These are phyloP conservation scores for Oligia fasciuncula DNA, from an alignment of 2,888 invertebrate genomes.

Conservation along the genomic window DNA sequence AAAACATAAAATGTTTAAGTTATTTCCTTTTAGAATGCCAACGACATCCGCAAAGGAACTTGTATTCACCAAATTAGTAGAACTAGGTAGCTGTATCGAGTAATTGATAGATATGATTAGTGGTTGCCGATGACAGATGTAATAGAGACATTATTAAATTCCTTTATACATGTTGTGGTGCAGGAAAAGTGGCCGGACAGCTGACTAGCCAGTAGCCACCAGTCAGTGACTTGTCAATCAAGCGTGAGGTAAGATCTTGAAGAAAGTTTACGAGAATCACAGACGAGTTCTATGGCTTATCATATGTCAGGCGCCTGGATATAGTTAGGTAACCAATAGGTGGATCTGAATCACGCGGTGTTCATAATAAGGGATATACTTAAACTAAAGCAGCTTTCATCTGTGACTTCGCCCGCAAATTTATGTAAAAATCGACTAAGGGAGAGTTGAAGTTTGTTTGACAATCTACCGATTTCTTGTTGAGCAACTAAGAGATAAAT, in stretches of 20 bases:
- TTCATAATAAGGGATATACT: not conserved
- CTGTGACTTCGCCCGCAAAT: too few species aligned
- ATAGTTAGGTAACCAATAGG: conserved; percentile 43
- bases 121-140: conserved; percentile 63
- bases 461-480: not conserved
- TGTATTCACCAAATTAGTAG: conserved; percentile 20
- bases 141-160: conserved; percentile 72
- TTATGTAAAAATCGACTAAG: not conserved
- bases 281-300: conserved; percentile 62
- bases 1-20: not conserved
- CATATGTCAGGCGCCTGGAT: conserved; percentile 53
- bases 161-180: conserved; percentile 38
- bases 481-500: not conserved
- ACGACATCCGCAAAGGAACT: conserved; percentile 16
- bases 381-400: not conserved
- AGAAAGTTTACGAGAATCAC: conserved; percentile 61
- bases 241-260: conserved; percentile 50
- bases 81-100: conserved; percentile 28
- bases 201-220: conserved; percentile 12
- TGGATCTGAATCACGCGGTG: conserved; percentile 1
- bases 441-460: not conserved
- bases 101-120: conserved; percentile 57
- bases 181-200: conserved; percentile 60
- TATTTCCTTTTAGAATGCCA: conserved; percentile 18
- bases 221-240: conserved; percentile 60